Conservation (phyloP, 2,113 vertebrate genomes). For the Ibidorhyncha struthersii region DNA sequence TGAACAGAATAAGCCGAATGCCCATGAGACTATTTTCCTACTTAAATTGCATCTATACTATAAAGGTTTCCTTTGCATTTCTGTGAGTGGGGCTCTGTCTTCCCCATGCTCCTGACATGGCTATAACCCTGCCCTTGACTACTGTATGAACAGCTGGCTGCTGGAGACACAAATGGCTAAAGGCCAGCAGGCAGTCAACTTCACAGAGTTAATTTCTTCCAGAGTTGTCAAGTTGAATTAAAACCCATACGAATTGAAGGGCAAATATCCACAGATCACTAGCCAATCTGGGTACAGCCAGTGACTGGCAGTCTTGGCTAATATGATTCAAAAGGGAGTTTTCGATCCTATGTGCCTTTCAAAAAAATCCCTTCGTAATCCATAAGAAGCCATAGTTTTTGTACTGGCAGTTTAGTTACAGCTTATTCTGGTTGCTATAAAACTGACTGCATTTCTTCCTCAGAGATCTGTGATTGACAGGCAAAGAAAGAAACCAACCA, state of each 20-base stretch:
- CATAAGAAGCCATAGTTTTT: not conserved
- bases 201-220: not conserved
- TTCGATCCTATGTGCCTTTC: not conserved
- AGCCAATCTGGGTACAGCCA: not conserved
- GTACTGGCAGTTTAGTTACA: not conserved
- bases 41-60: not conserved
- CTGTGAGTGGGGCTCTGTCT: not conserved
- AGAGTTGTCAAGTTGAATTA: not conserved
- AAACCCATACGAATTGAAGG: not conserved
- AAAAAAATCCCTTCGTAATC: not conserved
- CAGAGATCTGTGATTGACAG: conserved; percentile 7
- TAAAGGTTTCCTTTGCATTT: not conserved
- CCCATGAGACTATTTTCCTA: not conserved
- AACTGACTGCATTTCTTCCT: conserved; percentile 1
- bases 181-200: not conserved
- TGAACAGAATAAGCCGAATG: not conserved
- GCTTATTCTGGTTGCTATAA: conserved; percentile 13
- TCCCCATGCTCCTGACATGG: not conserved
- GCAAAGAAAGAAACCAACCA: conserved; percentile 40
- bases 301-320: not conserved
- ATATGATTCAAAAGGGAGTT: not conserved
- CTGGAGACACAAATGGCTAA: not conserved
- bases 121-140: not conserved
- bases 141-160: not conserved
- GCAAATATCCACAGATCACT: not conserved